Evolutionary conservation across 2,113 vertebrate genomes (phyloP).

Genomic region (Melanerpes aurifrons): DNA sequence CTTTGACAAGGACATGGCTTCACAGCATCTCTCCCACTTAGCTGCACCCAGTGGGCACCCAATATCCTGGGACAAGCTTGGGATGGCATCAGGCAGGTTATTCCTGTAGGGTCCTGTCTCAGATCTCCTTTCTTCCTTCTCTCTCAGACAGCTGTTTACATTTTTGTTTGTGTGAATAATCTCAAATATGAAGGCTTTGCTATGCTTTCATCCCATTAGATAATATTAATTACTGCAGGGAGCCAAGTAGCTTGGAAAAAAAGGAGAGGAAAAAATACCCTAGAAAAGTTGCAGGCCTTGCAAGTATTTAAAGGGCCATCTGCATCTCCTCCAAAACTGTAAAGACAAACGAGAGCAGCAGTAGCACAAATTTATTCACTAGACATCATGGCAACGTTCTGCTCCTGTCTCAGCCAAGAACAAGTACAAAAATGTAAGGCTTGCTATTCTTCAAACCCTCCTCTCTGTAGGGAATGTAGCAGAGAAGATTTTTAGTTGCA

Average conservation of each 20-base stretch:
- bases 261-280: not conserved
- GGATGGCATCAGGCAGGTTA: not conserved
- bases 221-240: slow-evolving; percentile 51
- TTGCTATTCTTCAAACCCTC: not conserved
- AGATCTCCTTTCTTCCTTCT: not conserved
- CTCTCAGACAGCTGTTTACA: slow-evolving; percentile 54
- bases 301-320: slow-evolving; percentile 55
- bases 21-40: not conserved
- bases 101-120: not conserved
- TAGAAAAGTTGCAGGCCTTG: slow-evolving; percentile 51
- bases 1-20: not conserved
- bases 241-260: slow-evolving; percentile 43
- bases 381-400: slow-evolving; percentile 34
- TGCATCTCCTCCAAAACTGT: slow-evolving; percentile 40
- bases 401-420: slow-evolving; percentile 8
- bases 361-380: slow-evolving; percentile 30
- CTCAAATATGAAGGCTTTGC: slow-evolving; percentile 47
- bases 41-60: not conserved
- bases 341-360: slow-evolving; percentile 15
- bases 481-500: not conserved
- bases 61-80: not conserved
- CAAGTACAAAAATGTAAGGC: not conserved
- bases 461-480: not conserved
- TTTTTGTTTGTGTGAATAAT: slow-evolving; percentile 63
- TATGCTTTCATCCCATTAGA: slow-evolving; percentile 48